Evolutionary conservation across 2,888 invertebrate species (phyloP), one percentile per base, ranked within the genome.

Genomic region (Brenthis hecate): DNA sequence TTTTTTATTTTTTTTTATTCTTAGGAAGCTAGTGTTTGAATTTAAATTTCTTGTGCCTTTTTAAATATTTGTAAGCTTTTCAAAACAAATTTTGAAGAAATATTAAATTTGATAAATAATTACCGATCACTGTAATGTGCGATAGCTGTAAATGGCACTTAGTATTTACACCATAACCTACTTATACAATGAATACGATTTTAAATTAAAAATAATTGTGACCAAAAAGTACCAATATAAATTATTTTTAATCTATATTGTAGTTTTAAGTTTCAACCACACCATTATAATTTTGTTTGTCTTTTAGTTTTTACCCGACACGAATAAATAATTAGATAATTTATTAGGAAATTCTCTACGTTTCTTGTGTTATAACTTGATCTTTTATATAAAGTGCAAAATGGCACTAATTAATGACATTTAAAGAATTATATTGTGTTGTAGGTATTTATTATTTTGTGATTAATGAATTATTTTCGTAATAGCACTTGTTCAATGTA

Each of bases 151-250:
- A 76, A 79, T 78, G 80, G 75, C 79, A 80, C 77, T 76, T 76
- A 76, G 75, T 79, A 80, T 81, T 79, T 81, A 81, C 81, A 81
- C 68, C 56, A 48, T 72, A 72, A 50, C 56, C 71, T 72, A 43
- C 19, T 19, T 19, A 19, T 19, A 19, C 1, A 72, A 69, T 66
- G 71, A 60, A 64, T 69, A 66, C 66, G 55, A 47, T 55, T 64
- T 50, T 56, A 50, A 51, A 65, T 48, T 69, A 65, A 50, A 55
- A 56, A 43, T 50, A 62, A 68, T 51, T 73, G 70, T 75, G 69
- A 74, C 75, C 57, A 66, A 66, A 48, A 50, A 61, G 53, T 61
- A 50, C 13, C 14, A 16, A 14, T 60, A 55, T 66, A 66, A 66
- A 66, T 66, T 61, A 61, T 65, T 43, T 56, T 43, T 56, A 51